phyloP scores from a whole-genome alignment of 2,888 invertebrate species.

The Trichopria drosophilae region DNA sequence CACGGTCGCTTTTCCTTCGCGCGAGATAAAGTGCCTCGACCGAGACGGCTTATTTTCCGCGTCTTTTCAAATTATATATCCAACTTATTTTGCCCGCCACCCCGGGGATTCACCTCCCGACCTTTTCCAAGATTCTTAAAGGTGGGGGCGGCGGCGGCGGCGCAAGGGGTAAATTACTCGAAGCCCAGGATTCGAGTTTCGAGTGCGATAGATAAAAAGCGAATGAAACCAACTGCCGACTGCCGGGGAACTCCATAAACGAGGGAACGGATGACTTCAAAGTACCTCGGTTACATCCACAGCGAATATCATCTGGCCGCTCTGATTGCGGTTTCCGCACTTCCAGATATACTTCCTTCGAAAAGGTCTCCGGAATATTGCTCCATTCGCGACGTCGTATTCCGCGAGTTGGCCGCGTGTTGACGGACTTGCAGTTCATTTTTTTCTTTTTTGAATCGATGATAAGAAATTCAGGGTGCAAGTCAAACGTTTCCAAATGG shows the following conservation, averaged over 20 bases:
- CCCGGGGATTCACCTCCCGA: slow-evolving; percentile 34
- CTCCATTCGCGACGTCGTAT: slow-evolving; percentile 5
- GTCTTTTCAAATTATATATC: slow-evolving; percentile 47
- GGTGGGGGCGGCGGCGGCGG: slow-evolving; percentile 16
- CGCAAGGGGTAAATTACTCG: slow-evolving; percentile 27
- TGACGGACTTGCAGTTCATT: too few species aligned
- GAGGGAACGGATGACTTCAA: too few species aligned
- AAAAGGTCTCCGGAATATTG: slow-evolving; percentile 10
- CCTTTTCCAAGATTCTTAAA: slow-evolving; percentile 35
- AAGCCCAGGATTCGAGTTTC: slow-evolving; percentile 36
- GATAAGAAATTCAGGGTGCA: too few species aligned
- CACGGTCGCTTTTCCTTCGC: slow-evolving; percentile 15
- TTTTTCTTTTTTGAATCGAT: too few species aligned
- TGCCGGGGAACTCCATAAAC: too few species aligned
- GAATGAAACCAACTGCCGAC: too few species aligned
- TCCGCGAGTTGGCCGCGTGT: slow-evolving; percentile 1
- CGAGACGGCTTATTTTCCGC: slow-evolving; percentile 35
- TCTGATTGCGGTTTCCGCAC: slow-evolving; percentile 32
- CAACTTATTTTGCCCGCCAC: slow-evolving; percentile 43
- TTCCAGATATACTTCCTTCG: slow-evolving; percentile 17
- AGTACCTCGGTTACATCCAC: background rate
- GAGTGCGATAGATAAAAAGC: slow-evolving; percentile 10
- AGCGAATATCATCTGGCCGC: slow-evolving; percentile 30
- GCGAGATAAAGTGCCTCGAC: slow-evolving; percentile 29
- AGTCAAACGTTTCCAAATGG: too few species aligned